Base-by-base conservation (phyloP, 1,140 invertebrate species). In the Kradibia gibbosae region DNA sequence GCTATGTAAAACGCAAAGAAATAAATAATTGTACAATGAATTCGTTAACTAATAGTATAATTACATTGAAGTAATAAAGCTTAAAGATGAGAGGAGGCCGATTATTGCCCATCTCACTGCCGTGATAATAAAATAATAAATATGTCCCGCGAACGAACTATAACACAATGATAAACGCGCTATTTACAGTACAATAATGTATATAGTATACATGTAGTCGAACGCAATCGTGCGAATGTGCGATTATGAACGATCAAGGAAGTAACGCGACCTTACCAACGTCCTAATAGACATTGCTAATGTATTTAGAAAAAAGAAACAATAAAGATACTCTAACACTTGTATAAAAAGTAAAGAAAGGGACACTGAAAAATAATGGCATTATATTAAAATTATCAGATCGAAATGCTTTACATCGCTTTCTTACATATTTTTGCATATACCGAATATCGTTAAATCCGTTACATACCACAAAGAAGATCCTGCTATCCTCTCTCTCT, bases 91-190 rank as follows among this genome's bases (percentile, higher is more conserved):
- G 81, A 74, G 78, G 75, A 78, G 67, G 76, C 65, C 77, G 42
- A 57, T 71, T 67, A 25, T 53, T 71, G 70, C 39, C 50, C 31
- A 71, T 65, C 77, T 65, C 74, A 53, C 74, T 79, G 83, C 73
- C 78, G 71, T 82, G 78, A 83, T 87, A 85, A 86, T 86, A 86
- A 86, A 85, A 87, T 86, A 85, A 87, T 86, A 86, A 86, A 87
- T 88, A 88, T 88, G 85, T 86, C 87, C 84, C 84, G 86, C 85
- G 84, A 87, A 85, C 82, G 84, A 85, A 83, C 73, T 83, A 84
- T 85, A 88, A 88, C 88, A 89, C 86, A 89, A 86, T 87, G 86
- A 88, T 88, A 85, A 89, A 88, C 86, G 85, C 86, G 81, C 81
- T 82, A 82, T 82, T 78, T 82, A 82, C 81, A 82, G 39, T 73